Base-by-base conservation (phyloP, 1,140 invertebrate genomes). In the Hermetia illucens region DNA sequence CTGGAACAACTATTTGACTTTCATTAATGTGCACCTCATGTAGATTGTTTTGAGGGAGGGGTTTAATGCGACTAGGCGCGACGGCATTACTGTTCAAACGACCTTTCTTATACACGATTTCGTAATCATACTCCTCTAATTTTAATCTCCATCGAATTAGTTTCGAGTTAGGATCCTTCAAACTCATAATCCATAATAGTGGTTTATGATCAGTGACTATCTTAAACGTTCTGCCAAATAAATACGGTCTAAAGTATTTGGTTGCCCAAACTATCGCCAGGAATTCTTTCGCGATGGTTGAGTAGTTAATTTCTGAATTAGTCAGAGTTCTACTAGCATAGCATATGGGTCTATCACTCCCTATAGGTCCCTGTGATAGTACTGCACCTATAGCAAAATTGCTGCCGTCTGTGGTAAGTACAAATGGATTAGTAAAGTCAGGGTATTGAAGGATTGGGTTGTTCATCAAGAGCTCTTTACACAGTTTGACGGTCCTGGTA, bases 221-320 rank as follows among this genome's bases (percentile, higher is more conserved):
- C 16, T 4, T 48, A 29, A 62, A 62, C 44, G 43, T 43, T 34
- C 34, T 34, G 4, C 57, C 55, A 21, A 44, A 56, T 2, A 62
- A n/a, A 43, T 61, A 62, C 16, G 51, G 51, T 41, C 57, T 29
- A 40, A 67, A 68, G 34, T 64, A 46, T 44, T 64, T 52, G 3
- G 63, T 49, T 2, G 56, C 57, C 41, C 50, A 53, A 17, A 71
- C 42, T 0, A 59, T 47, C 0, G 46, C 52, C 12, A 61, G 39
- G 6, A 53, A 38, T 50, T 60, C 52, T 22, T 53, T 51, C 46
- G 61, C 55, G 10, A 47, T 58, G 0, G 52, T 51, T 1, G 38
- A 41, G 40, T 58, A 58, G 39, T 56, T 59, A 35, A 18, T 44
- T 51, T 67, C 61, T 3, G 54, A 49, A 25, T 50, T 40, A 41